A percentile compares a stretch with the other conserved stretches of the same genome.
Evolutionary conservation across 2,888 invertebrate genomes (phyloP).

Genomic region (Biston stratarius): DNA sequence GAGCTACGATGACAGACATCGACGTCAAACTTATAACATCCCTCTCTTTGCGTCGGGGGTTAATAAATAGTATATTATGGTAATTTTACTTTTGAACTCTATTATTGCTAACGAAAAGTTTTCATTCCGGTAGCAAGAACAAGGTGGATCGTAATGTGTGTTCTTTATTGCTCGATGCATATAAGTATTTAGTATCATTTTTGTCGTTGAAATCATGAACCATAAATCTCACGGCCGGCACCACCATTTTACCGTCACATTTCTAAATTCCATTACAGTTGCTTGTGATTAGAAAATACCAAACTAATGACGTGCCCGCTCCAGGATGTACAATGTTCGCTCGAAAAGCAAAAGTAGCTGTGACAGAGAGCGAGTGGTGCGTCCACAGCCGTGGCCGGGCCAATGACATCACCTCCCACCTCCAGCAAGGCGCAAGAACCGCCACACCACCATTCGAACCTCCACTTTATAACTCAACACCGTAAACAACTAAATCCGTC

Average conservation of each 20-base stretch:
- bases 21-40: too few relatives aligned
- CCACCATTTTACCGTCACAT: constrained; percentile 43
- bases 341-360: constrained; percentile 81
- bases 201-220: constrained; percentile 10
- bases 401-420: constrained; percentile 76
- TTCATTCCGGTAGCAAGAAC: neutral
- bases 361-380: constrained; percentile 73
- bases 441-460: constrained; percentile 47
- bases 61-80: too few relatives aligned
- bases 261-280: constrained; percentile 56
- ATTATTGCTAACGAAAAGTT: neutral
- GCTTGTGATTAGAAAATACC: constrained; percentile 76
- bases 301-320: constrained; percentile 72
- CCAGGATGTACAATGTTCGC: constrained; percentile 77
- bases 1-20: too few relatives aligned
- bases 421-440: constrained; percentile 59
- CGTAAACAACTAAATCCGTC: constrained; percentile 55
- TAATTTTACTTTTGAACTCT: neutral
- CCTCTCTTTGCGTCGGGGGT: too few relatives aligned
- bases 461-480: constrained; percentile 54
- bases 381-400: constrained; percentile 73
- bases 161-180: neutral
- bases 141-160: neutral
- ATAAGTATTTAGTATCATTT: neutral
- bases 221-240: constrained; percentile 22